These are phyloP conservation scores for Paratilapia polleni DNA, from an alignment of 2,113 vertebrate species.

Conservation along the genomic window DNA sequence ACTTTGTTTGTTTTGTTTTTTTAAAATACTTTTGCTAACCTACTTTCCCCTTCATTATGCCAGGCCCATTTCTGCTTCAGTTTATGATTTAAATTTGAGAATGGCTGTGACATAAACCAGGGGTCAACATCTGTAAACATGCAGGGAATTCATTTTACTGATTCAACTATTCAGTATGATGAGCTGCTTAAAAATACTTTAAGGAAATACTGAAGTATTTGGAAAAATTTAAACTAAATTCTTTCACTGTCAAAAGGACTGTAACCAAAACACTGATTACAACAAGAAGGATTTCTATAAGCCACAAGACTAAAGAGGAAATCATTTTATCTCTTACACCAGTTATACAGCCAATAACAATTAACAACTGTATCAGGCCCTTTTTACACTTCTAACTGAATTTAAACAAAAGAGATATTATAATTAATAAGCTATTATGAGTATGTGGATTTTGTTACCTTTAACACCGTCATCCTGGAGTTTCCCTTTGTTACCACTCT, in stretches of 20 bases:
- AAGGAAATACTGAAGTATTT: background rate
- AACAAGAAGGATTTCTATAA: background rate
- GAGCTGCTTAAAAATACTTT: constrained; percentile 15
- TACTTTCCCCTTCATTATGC: background rate
- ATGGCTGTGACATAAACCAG: background rate
- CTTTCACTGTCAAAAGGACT: background rate
- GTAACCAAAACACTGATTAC: background rate
- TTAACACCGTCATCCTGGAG: background rate
- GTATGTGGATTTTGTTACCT: background rate
- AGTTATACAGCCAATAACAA: background rate
- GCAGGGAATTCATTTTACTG: background rate
- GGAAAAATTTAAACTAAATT: background rate
- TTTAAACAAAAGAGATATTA: background rate
- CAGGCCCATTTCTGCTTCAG: background rate
- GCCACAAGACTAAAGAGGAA: background rate
- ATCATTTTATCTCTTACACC: background rate
- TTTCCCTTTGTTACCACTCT: background rate
- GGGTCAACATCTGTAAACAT: constrained; percentile 7
- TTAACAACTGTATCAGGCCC: background rate
- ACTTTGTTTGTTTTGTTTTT: no score
- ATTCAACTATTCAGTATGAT: constrained; percentile 3
- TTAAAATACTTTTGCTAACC: background rate
- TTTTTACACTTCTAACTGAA: background rate
- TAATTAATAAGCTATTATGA: background rate
- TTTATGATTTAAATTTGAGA: background rate